Conservation (phyloP, 2,888 invertebrate species). For the Odiellus spinosus region DNA sequence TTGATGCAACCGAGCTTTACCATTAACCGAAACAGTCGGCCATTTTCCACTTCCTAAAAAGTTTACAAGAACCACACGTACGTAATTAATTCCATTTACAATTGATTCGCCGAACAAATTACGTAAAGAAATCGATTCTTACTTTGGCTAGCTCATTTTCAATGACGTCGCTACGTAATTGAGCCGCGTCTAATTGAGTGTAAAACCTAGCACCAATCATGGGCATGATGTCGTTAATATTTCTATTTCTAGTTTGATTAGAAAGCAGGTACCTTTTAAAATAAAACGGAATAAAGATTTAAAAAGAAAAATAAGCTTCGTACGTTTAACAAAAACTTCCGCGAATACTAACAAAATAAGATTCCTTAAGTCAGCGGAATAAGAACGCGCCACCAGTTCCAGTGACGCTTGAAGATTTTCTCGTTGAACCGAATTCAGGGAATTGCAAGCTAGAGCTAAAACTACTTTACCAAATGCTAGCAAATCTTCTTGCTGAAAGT, state of each 20-base stretch:
- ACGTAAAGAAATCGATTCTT: slow-evolving; percentile 1
- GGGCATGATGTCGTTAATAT: slow-evolving; percentile 93
- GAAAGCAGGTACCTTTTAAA: slow-evolving; percentile 53
- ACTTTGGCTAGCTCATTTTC: slow-evolving; percentile 71
- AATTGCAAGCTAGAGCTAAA: slow-evolving; percentile 82
- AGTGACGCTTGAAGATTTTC: slow-evolving; percentile 76
- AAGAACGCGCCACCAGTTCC: slow-evolving; percentile 72
- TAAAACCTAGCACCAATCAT: slow-evolving; percentile 96
- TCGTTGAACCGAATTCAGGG: slow-evolving; percentile 64
- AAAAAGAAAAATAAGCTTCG: too few relatives aligned
- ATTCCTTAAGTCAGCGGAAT: slow-evolving; percentile 86
- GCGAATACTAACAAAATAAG: slow-evolving; percentile 68
- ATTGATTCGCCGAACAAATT: background rate
- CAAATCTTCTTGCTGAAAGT: slow-evolving; percentile 69
- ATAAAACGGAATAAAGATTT: too few relatives aligned
- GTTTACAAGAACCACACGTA: too few relatives aligned
- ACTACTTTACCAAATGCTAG: slow-evolving; percentile 77
- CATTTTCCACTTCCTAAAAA: slow-evolving; percentile 71
- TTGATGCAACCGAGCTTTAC: slow-evolving; percentile 85
- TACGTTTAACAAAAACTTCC: too few relatives aligned
- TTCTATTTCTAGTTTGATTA: slow-evolving; percentile 38
- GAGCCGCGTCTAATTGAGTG: slow-evolving; percentile 78
- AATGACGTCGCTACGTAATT: slow-evolving; percentile 68
- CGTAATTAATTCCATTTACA: too few relatives aligned
- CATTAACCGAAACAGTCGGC: slow-evolving; percentile 73